phyloP scores from a whole-genome alignment of 2,113 vertebrate genomes.

The Chloropsis cyanopogon region DNA sequence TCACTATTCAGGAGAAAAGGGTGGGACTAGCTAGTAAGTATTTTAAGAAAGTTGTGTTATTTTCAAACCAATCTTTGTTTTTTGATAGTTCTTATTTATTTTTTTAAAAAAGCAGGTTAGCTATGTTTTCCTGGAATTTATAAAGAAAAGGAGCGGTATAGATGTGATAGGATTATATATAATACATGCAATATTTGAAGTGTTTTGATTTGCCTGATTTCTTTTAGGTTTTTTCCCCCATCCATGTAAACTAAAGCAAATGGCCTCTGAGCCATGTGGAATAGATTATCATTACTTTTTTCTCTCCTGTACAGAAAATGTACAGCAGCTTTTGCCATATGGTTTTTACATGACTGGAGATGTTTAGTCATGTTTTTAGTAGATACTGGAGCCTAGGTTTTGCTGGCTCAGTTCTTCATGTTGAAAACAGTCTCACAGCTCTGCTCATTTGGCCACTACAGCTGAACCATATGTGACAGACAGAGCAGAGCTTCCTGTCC shows the following conservation, averaged over 20 bases:
- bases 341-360: constrained; percentile 20
- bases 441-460: background rate
- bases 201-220: background rate
- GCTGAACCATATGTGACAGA: background rate
- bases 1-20: background rate
- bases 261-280: background rate
- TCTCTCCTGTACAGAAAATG: background rate
- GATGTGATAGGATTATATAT: background rate
- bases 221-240: background rate
- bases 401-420: constrained; percentile 25
- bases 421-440: constrained; percentile 3
- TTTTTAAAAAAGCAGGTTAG: background rate
- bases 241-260: background rate
- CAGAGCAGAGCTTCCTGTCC: background rate
- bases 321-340: background rate
- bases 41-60: background rate
- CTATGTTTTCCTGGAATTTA: background rate
- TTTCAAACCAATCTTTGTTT: background rate
- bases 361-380: constrained; percentile 48
- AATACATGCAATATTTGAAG: background rate
- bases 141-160: background rate
- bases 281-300: background rate
- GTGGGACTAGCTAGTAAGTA: background rate
- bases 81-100: background rate
- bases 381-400: background rate